These are phyloP conservation scores for Sebastes schlegelii DNA, from an alignment of 2,113 vertebrate species.

Conservation along the genomic window DNA sequence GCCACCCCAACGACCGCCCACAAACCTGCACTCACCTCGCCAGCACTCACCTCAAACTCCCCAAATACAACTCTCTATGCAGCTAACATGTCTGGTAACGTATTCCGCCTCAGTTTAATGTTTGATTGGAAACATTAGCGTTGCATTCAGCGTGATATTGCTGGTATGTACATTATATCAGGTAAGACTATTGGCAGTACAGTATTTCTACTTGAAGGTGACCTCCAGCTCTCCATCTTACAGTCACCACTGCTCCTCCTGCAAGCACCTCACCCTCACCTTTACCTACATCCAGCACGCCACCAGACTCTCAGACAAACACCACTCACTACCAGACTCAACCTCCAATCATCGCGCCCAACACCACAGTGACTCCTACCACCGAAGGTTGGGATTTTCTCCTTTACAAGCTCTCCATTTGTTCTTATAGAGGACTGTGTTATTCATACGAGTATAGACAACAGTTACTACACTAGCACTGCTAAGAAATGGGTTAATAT, in stretches of 20 bases:
- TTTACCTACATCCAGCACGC: not conserved
- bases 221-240: slow-evolving; percentile 47
- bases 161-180: not conserved
- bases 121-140: not conserved
- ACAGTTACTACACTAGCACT: not conserved
- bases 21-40: not conserved
- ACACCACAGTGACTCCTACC: rapidly evolving
- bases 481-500: not conserved
- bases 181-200: not conserved
- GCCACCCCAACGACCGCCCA: rapidly evolving
- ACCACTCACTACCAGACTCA: not conserved
- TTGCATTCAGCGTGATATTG: not conserved
- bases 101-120: slow-evolving; percentile 19
- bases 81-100: slow-evolving; percentile 9
- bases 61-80: rapidly evolving
- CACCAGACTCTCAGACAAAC: not conserved
- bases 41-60: not conserved
- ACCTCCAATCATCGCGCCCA: slow-evolving; percentile 14
- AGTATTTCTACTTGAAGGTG: slow-evolving; percentile 30
- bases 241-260: slow-evolving; percentile 22
- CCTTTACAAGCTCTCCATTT: not conserved
- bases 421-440: not conserved
- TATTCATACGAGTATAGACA: not conserved
- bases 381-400: slow-evolving; percentile 55
- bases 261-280: slow-evolving; percentile 1